Percentiles rank a stretch among this genome's conserved stretches.
phyloP scores from a whole-genome alignment of 2,113 vertebrate species.

The Porphyrio hochstetteri region DNA sequence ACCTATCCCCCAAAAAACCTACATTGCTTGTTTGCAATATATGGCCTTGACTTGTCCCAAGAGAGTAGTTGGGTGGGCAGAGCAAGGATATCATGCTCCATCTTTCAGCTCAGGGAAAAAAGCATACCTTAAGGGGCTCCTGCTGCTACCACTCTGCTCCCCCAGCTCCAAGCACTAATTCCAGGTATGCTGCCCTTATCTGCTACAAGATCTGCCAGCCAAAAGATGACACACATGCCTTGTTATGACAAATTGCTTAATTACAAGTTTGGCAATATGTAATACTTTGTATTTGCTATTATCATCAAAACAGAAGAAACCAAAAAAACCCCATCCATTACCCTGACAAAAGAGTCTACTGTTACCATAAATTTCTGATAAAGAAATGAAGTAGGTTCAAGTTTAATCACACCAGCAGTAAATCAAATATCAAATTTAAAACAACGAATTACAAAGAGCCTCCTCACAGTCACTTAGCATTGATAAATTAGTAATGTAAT shows the following conservation, averaged over 20 bases:
- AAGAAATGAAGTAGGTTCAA: conserved; percentile 71
- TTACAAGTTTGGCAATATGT: conserved; percentile 51
- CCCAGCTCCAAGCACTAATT: neutral
- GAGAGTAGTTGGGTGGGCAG: neutral
- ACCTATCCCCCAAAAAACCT: neutral
- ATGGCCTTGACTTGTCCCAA: neutral
- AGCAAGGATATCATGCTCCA: neutral
- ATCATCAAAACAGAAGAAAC: conserved; percentile 38
- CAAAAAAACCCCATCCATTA: conserved; percentile 9
- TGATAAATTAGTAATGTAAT: conserved; percentile 86
- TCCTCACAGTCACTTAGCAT: conserved; percentile 79
- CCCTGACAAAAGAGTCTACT: conserved; percentile 4
- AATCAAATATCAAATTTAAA: conserved; percentile 84
- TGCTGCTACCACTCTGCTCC: neutral
- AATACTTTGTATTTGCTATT: conserved; percentile 49
- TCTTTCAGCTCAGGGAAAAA: neutral
- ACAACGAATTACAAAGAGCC: conserved; percentile 79
- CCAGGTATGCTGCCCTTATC: conserved; percentile 30
- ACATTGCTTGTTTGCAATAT: neutral
- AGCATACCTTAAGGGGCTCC: neutral
- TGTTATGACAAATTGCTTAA: conserved; percentile 59
- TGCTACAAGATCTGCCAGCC: conserved; percentile 1
- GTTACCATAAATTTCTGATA: conserved; percentile 63
- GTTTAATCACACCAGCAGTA: conserved; percentile 74
- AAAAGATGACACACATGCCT: neutral